Evolutionary conservation across 2,113 vertebrate genomes (phyloP).

Genomic region (Oryzias celebensis): DNA sequence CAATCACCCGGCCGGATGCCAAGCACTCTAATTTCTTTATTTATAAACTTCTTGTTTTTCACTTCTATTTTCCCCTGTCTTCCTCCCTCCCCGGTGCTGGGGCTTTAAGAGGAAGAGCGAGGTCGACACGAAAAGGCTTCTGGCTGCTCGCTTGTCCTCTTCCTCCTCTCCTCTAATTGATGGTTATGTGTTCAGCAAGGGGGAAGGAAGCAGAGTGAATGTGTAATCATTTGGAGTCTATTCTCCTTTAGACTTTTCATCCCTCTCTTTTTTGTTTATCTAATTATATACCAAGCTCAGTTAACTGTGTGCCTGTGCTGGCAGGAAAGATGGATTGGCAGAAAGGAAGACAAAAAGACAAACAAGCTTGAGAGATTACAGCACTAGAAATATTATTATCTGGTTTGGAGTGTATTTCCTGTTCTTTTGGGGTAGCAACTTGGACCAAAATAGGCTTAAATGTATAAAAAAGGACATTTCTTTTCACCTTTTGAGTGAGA

Average conservation of each 20-base stretch:
- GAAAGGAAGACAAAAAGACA: slow-evolving; percentile 32
- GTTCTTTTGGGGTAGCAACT: slow-evolving; percentile 16
- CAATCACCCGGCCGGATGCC: slow-evolving; percentile 64
- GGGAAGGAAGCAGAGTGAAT: slow-evolving; percentile 80
- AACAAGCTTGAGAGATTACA: slow-evolving; percentile 28
- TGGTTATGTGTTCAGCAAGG: slow-evolving; percentile 76
- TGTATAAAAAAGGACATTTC: slow-evolving; percentile 22
- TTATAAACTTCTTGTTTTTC: slow-evolving; percentile 69
- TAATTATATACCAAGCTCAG: slow-evolving; percentile 76
- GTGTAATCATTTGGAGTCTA: slow-evolving; percentile 82
- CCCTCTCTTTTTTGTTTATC: slow-evolving; percentile 77
- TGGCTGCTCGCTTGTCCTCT: slow-evolving; percentile 71
- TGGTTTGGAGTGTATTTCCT: slow-evolving; percentile 16
- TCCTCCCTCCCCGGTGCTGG: slow-evolving; percentile 44
- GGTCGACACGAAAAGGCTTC: slow-evolving; percentile 74
- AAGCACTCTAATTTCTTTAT: slow-evolving; percentile 59
- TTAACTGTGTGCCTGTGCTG: slow-evolving; percentile 50
- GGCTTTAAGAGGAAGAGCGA: slow-evolving; percentile 62
- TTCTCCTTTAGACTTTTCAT: slow-evolving; percentile 77
- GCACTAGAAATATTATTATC: slow-evolving; percentile 20
- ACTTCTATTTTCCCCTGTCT: slow-evolving; percentile 60
- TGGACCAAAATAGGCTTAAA: slow-evolving; percentile 17
- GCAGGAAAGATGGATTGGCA: slow-evolving; percentile 40
- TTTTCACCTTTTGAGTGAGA: slow-evolving; percentile 35
- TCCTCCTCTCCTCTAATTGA: slow-evolving; percentile 79